Evolutionary conservation across 2,113 vertebrate species (phyloP), one percentile per base, ranked within the genome.

Genomic region (Narcine bancroftii): DNA sequence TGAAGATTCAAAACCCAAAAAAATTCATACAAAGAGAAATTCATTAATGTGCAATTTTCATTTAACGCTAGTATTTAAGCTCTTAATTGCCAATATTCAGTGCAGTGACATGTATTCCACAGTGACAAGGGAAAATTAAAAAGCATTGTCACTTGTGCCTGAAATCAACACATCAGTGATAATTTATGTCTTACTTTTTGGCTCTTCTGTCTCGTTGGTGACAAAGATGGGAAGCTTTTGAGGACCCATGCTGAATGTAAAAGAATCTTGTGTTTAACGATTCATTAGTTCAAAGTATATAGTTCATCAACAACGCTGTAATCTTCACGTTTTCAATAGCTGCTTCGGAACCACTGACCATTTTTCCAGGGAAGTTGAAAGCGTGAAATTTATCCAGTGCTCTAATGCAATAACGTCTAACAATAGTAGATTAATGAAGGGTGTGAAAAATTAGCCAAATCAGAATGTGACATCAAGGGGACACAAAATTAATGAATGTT

Each of bases 371-470:
- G 17, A 91, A 6, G 42, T 45, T 71, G 24, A 45, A 33, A 91
- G 65, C 24, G 5, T 91, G 89, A 91, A 91, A 91, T 91, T 66
- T 69, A 26, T 69, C 89, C 42, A 45, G 42, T 91, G 89, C 24
- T 36, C 69, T 69, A 2, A 47, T 6, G 42, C 39, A 71, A 91
- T 69, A 71, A 21, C 47, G 26, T 42, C 65, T 45, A 45, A 71
- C 89, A 91, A 33, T 91, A 1, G 36, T 69, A 5, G 11, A 91
- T 45, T 47, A 66, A 91, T 91, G 89, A 69, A 47, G 89, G 89
- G 89, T 69, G 39, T 91, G 89, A 91, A 91, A 24, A 91, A 91
- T 91, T 91, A 91, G 45, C 89, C 89, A 69, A 69, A 91, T 91
- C 65, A 71, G 71, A 91, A 69, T 69, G 39, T 91, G 89, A 91